phyloP scores from a whole-genome alignment of 2,113 vertebrate species.

The Panthera tigris region DNA sequence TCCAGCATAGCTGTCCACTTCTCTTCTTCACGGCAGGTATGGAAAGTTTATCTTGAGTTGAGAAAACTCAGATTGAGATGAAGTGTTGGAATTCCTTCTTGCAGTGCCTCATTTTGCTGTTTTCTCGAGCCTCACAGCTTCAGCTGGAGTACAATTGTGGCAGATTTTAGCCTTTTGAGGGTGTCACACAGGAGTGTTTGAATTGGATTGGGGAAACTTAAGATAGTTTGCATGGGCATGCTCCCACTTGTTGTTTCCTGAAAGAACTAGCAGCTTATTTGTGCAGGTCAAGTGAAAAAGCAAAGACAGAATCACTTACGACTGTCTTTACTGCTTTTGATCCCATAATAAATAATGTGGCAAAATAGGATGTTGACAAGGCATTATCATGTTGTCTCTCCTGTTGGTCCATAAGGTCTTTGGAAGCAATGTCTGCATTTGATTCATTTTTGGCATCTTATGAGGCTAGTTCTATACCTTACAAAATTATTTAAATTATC shows the following conservation, averaged over 20 bases:
- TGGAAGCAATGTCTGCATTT: not conserved
- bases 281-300: not conserved
- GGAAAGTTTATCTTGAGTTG: constrained; percentile 24
- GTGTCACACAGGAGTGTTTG: not conserved
- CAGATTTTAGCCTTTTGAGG: constrained; percentile 44
- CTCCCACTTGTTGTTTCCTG: constrained; percentile 55
- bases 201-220: constrained; percentile 60
- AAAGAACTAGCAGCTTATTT: constrained; percentile 58
- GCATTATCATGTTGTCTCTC: not conserved
- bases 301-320: not conserved
- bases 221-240: not conserved
- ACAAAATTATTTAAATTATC: not conserved
- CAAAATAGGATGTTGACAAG: not conserved
- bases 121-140: not conserved
- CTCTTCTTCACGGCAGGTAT: constrained; percentile 52
- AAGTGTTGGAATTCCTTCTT: constrained; percentile 11
- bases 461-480: not conserved
- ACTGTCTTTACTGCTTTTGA: not conserved
- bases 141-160: constrained; percentile 52
- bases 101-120: not conserved
- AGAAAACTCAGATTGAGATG: not conserved
- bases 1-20: constrained; percentile 71
- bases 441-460: not conserved
- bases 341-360: not conserved
- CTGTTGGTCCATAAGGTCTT: not conserved